Percentiles rank a stretch among this genome's conserved stretches.
These are phyloP conservation scores for Anthopleura sola DNA, from an alignment of 64 coral and sea anemone genomes.

Conservation along the genomic window DNA sequence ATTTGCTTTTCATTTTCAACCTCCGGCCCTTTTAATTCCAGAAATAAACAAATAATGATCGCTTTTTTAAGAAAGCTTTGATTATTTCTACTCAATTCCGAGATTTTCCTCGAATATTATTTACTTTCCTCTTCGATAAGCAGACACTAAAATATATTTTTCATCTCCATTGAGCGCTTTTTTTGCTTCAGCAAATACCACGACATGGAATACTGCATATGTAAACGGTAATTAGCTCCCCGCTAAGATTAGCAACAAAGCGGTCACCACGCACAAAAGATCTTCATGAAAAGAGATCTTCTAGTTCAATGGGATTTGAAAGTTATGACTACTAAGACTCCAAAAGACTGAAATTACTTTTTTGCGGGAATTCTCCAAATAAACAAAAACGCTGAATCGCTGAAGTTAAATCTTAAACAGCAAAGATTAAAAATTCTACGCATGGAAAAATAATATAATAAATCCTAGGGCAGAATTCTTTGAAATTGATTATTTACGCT, in stretches of 20 bases:
- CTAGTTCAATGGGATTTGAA: constrained; percentile 1
- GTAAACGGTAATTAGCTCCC: constrained; percentile 2
- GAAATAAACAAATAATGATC: not conserved
- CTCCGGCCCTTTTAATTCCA: constrained; percentile 9
- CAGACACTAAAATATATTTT: not conserved
- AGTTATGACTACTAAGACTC: not conserved
- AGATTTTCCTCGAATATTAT: not conserved
- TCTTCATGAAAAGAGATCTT: not conserved
- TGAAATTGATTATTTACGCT: not conserved
- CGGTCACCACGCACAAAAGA: not conserved
- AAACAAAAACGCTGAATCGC: not conserved
- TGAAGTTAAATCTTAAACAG: not conserved
- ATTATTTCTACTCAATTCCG: not conserved
- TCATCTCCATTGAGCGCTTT: not conserved
- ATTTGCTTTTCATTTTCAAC: constrained; percentile 9
- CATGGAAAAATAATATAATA: not conserved
- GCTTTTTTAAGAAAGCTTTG: not conserved
- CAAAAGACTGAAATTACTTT: not conserved
- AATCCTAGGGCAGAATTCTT: not conserved
- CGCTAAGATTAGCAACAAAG: constrained; percentile 1
- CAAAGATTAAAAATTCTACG: not conserved
- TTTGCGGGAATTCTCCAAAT: not conserved
- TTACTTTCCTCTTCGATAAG: not conserved
- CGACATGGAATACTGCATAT: not conserved
- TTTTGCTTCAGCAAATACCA: not conserved